Percentiles rank a stretch among this genome's conserved stretches.
Conservation (phyloP, 2,888 invertebrate species). For the Conchocele bisecta region DNA sequence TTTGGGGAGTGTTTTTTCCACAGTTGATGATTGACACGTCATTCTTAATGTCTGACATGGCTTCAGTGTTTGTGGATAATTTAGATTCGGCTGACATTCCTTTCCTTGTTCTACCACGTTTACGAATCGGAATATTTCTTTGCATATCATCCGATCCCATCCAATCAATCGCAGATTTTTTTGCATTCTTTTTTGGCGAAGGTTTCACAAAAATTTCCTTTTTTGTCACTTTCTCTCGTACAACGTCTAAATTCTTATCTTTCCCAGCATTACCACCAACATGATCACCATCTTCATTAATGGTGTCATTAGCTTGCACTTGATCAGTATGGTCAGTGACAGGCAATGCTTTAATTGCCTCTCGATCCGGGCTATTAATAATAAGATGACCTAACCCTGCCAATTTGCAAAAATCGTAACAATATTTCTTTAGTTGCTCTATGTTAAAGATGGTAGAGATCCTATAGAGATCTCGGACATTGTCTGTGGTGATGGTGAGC, state of each 20-base stretch:
- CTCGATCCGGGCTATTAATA: conserved; percentile 49
- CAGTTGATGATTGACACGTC: no score
- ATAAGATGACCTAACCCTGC: conserved; percentile 52
- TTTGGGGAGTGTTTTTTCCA: no score
- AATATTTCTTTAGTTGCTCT: conserved; percentile 34
- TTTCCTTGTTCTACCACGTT: conserved; percentile 48
- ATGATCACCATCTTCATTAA: no score
- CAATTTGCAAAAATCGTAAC: conserved; percentile 53
- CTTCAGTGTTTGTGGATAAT: no score
- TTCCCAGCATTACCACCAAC: no score
- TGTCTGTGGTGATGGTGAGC: conserved; percentile 55
- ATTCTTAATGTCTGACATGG: no score
- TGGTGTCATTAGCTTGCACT: no score
- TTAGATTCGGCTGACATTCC: no score
- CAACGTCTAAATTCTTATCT: no score
- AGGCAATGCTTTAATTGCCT: conserved; percentile 37
- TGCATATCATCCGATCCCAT: conserved; percentile 39
- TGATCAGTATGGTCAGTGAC: no score
- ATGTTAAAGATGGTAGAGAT: conserved; percentile 43
- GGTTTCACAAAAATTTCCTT: neutral
- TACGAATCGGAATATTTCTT: conserved; percentile 56
- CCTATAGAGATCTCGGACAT: conserved; percentile 65
- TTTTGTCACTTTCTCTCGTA: no score
- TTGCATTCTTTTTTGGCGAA: conserved; percentile 1
- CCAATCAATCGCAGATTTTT: conserved; percentile 41